phyloP scores from a whole-genome alignment of 2,113 vertebrate species.

The Neolamprologus sp. region DNA sequence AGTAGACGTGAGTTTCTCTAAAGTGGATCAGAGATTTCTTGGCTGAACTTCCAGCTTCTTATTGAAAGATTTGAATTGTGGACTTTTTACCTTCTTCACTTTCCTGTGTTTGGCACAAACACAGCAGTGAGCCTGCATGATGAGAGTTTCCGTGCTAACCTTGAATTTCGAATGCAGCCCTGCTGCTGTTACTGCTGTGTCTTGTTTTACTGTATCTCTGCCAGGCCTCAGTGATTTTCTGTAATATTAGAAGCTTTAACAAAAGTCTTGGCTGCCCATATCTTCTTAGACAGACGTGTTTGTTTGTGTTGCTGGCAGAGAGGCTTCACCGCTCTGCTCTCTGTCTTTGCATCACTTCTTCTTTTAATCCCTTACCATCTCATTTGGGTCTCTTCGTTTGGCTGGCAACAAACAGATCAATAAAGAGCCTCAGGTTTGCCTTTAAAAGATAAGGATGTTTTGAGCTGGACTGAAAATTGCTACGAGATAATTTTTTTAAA shows the following conservation, averaged over 20 bases:
- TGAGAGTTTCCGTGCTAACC: not conserved
- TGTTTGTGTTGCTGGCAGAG: not conserved
- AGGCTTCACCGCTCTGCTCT: not conserved
- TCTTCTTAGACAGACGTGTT: not conserved
- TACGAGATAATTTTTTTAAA: not conserved
- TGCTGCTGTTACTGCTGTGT: not conserved
- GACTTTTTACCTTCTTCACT: not conserved
- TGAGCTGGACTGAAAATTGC: not conserved
- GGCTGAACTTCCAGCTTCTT: not conserved
- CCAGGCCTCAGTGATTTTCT: not conserved
- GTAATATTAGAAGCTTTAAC: not conserved
- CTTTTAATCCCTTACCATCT: constrained; percentile 2
- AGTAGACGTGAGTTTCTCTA: not conserved
- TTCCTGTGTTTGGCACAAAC: not conserved
- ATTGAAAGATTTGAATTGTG: not conserved
- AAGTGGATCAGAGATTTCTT: not conserved
- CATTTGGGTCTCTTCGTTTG: not conserved
- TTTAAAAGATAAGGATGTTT: constrained; percentile 29
- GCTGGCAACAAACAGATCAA: constrained; percentile 43
- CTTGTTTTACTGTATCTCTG: not conserved
- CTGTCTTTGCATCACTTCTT: not conserved
- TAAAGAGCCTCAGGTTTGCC: constrained; percentile 9
- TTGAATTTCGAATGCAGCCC: not conserved
- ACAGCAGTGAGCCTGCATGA: not conserved
- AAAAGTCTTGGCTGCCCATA: not conserved